Base-by-base conservation (phyloP, 2,113 vertebrate species). In the Festucalex cinctus region DNA sequence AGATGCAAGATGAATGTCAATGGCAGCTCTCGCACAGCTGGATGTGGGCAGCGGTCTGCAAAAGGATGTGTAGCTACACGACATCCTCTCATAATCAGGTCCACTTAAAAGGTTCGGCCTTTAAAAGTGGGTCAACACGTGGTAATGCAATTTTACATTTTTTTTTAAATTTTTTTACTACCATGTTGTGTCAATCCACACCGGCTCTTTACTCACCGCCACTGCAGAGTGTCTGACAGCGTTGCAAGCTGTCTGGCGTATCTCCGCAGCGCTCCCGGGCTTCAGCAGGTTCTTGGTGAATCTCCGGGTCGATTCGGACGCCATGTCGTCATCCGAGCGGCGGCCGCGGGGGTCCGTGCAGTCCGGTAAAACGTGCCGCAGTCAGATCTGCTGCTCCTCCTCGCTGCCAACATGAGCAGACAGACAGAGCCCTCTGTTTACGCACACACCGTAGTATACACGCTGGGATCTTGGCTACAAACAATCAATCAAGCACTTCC, bases 251-350 rank as follows among this genome's bases (percentile, higher is more conserved):
- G 92, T 95, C 83, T 93, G 93, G 57, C 95, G 85, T 37, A 94
- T 93, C 89, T 95, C 95, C 37, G 94, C 94, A 39, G 94, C 94
- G 85, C 87, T 92, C 73, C 95, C 94, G 10, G 95, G 94, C 78
- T 96, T 91, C 86, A 95, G 91, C 65, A 96, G 93, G 93, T 94
- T 94, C 70, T 93, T 96, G 58, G 95, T 95, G 89, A 98, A 96
- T 92, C 93, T 94, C 91, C 96, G 93, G 73, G 90, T 91, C 69
- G 86, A 91, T 78, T 92, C 90, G 70, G 90, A 92, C 83, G 92
- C 91, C 93, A 92, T 93, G 72, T 91, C 89, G 88, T 86, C 91
- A 91, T 92, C 84, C 66, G 90, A 86, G 77, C 88, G 74, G 75
- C 32, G 74, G 75, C 32, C 71, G 9, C 75, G 54, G 39, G 66